Evolutionary conservation across 2,888 invertebrate species (phyloP).

Genomic region (Clepsis dumicolana): DNA sequence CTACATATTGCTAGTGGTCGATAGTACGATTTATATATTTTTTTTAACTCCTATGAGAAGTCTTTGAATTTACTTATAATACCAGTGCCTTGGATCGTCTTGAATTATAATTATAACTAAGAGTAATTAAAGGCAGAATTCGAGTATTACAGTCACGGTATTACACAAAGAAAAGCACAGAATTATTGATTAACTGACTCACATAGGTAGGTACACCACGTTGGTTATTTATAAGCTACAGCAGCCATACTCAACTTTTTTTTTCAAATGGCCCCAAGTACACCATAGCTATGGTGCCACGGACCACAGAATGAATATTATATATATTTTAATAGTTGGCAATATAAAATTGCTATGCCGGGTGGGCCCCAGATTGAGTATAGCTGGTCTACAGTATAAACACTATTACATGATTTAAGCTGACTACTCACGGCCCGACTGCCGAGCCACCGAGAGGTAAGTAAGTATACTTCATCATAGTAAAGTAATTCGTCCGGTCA

Average conservation of each 20-base stretch:
- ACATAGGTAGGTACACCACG: no score
- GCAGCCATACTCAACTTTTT: no score
- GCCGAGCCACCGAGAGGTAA: no score
- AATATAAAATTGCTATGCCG: no score
- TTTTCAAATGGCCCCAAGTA: no score
- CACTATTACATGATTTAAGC: no score
- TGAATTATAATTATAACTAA: constrained; percentile 24
- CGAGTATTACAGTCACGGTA: constrained; percentile 34
- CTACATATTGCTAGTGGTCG: constrained; percentile 42
- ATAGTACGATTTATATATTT: constrained; percentile 18
- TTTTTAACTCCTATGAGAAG: neutral
- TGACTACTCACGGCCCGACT: neutral
- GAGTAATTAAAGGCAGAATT: constrained; percentile 24
- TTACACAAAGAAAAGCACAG: neutral
- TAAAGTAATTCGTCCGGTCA: neutral
- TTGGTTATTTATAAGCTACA: no score
- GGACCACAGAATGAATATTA: no score
- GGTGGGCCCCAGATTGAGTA: no score
- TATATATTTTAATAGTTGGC: no score
- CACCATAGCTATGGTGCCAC: no score
- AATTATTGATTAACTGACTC: neutral
- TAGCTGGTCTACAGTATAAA: no score
- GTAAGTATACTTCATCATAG: neutral
- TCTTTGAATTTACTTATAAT: constrained; percentile 8
- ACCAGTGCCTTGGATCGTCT: constrained; percentile 5